Evolutionary conservation across 2,113 vertebrate species (phyloP).

Genomic region (Pelecanus crispus): DNA sequence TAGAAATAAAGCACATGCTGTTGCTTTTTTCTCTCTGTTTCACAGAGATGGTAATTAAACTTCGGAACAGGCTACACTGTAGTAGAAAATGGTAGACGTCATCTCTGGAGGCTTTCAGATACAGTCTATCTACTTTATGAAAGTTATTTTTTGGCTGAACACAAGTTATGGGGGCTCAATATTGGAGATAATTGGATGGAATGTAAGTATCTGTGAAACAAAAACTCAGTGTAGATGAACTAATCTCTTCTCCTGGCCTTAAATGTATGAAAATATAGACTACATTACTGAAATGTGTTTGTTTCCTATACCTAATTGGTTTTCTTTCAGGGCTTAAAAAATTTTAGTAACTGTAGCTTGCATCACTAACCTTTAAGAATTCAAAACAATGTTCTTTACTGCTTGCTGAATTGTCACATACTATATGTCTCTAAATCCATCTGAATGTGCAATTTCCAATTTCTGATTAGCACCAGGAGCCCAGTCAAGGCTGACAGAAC

Average conservation of each 20-base stretch:
- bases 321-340: constrained; percentile 22
- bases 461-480: constrained; percentile 29
- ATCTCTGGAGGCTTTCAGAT: constrained; percentile 2
- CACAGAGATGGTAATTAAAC: constrained; percentile 19
- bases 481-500: constrained; percentile 35
- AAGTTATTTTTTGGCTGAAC: not conserved
- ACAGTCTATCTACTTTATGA: not conserved
- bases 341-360: not conserved
- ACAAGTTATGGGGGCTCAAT: not conserved
- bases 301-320: not conserved
- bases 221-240: constrained; percentile 29
- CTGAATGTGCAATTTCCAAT: constrained; percentile 26
- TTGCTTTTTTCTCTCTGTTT: not conserved
- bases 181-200: constrained; percentile 25
- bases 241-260: constrained; percentile 26
- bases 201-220: constrained; percentile 4
- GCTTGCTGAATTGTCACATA: constrained; percentile 24
- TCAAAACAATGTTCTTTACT: constrained; percentile 16
- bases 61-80: not conserved
- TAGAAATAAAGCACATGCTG: not conserved
- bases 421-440: constrained; percentile 37
- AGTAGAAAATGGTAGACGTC: not conserved
- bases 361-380: constrained; percentile 42
- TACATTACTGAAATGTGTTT: not conserved
- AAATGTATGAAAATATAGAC: constrained; percentile 34